Conservation (phyloP, 30 jellyfish, hydroid and myxozoan species). For the Hydractinia symbiolongicarpus region DNA sequence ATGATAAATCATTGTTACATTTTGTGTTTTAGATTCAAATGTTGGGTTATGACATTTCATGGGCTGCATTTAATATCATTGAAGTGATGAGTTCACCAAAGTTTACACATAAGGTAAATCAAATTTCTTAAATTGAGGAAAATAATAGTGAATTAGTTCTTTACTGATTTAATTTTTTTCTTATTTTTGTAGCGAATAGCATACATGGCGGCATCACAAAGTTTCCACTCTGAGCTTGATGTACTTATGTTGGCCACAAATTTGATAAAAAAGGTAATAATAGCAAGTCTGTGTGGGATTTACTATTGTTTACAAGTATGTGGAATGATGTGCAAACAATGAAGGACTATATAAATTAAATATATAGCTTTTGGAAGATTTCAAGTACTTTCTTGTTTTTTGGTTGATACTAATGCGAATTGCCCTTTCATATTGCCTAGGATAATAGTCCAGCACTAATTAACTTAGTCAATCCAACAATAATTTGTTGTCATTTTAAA, state of each 20-base stretch:
- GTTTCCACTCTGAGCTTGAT: conserved; percentile 96
- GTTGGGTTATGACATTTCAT: conserved; percentile 96
- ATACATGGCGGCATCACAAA: conserved; percentile 95
- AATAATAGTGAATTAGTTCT: neutral
- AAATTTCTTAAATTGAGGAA: neutral
- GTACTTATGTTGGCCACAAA: conserved; percentile 96
- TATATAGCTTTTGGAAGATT: no score
- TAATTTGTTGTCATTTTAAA: neutral
- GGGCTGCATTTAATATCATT: conserved; percentile 97
- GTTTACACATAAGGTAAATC: conserved; percentile 78
- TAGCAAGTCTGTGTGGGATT: neutral
- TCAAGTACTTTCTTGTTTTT: no score
- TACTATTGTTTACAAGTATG: neutral
- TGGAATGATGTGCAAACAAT: no score
- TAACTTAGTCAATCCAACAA: no score
- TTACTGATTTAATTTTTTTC: neutral
- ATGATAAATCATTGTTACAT: no score
- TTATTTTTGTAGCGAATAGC: conserved; percentile 79
- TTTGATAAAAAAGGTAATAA: conserved; percentile 76
- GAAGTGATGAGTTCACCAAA: conserved; percentile 98
- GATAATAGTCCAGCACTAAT: neutral
- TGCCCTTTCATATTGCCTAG: no score
- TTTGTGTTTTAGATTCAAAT: conserved; percentile 70
- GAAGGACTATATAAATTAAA: no score
- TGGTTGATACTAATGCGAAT: neutral